phyloP scores from a whole-genome alignment of 2,113 vertebrate genomes.

The Perca flavescens region DNA sequence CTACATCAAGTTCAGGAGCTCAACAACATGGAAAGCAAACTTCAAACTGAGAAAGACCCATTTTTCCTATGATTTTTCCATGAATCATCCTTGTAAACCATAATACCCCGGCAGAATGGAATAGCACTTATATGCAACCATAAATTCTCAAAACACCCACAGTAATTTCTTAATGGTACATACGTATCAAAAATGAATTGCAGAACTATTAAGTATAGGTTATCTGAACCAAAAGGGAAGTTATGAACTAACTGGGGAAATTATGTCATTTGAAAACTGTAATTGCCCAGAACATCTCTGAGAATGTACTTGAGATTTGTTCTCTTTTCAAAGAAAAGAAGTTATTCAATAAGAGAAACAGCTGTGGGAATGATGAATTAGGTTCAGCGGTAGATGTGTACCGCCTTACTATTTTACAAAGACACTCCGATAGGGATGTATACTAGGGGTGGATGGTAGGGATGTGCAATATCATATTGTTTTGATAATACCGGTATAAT shows the following conservation, averaged over 20 bases:
- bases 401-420: not conserved
- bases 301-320: constrained; percentile 62
- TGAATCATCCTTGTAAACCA: constrained; percentile 67
- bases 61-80: constrained; percentile 54
- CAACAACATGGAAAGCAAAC: constrained; percentile 38
- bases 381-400: constrained; percentile 11
- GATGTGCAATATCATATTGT: too few species aligned
- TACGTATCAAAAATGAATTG: constrained; percentile 53
- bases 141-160: constrained; percentile 64
- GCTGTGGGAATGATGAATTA: constrained; percentile 40
- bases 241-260: constrained; percentile 71
- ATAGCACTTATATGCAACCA: constrained; percentile 61
- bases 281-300: constrained; percentile 66
- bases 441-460: too few species aligned
- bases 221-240: constrained; percentile 63
- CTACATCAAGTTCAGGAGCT: constrained; percentile 64
- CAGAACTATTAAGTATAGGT: constrained; percentile 67
- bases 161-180: constrained; percentile 61
- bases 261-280: constrained; percentile 71
- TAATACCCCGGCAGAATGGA: constrained; percentile 55
- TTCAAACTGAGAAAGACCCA: constrained; percentile 63
- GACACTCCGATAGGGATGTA: not conserved
- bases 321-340: constrained; percentile 57
- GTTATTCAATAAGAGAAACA: constrained; percentile 49
- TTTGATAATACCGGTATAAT: too few species aligned